Conservation (phyloP, 2,797 vertebrate genomes). For the Myotis findleyi region DNA sequence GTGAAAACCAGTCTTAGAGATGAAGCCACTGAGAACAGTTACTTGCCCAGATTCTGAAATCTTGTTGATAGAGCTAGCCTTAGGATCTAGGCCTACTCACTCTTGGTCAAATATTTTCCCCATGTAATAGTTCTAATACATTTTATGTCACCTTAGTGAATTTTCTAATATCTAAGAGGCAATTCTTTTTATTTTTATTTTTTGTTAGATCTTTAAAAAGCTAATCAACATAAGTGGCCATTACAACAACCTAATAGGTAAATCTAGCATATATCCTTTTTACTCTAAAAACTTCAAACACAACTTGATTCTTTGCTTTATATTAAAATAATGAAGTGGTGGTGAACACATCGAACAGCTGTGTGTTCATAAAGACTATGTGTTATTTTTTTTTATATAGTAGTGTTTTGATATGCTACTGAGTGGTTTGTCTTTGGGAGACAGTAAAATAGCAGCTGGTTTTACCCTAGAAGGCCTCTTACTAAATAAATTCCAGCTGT, state of each 20-base stretch:
- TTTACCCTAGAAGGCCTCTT: slow-evolving; percentile 54
- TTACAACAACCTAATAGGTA: not conserved
- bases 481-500: slow-evolving; percentile 53
- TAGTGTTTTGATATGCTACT: slow-evolving; percentile 43
- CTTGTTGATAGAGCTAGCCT: not conserved
- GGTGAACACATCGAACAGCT: slow-evolving; percentile 31
- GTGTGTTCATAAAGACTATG: slow-evolving; percentile 61
- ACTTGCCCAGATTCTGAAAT: not conserved
- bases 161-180: not conserved
- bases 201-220: not conserved
- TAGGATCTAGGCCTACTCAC: not conserved
- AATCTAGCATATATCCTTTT: not conserved
- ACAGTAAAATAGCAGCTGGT: slow-evolving; percentile 61
- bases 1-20: not conserved
- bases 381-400: slow-evolving; percentile 59
- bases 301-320: slow-evolving; percentile 30
- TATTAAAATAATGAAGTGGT: slow-evolving; percentile 47
- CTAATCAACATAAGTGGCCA: not conserved
- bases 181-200: not conserved
- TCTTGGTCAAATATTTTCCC: not conserved
- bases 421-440: slow-evolving; percentile 20
- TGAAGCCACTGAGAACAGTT: not conserved
- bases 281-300: not conserved
- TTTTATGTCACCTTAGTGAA: not conserved
- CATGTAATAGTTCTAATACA: not conserved